These are phyloP conservation scores for Actias luna DNA, from an alignment of 2,888 invertebrate species.

Conservation along the genomic window DNA sequence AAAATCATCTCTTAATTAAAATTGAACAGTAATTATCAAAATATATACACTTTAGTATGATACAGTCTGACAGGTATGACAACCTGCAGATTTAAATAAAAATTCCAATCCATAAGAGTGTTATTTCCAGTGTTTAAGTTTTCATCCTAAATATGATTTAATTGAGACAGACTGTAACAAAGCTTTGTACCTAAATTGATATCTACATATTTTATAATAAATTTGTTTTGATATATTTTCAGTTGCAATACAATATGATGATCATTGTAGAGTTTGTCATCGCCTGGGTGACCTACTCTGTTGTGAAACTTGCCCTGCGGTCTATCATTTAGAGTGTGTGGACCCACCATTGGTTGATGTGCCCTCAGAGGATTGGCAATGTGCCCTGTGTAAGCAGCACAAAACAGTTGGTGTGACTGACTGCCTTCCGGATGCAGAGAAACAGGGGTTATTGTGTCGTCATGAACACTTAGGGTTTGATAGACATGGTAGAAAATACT, in stretches of 20 bases:
- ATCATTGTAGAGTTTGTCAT: conserved; percentile 95
- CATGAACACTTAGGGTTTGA: conserved; percentile 98
- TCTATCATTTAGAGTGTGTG: conserved; percentile 98
- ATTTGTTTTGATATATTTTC: conserved; percentile 26
- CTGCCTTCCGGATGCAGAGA: conserved; percentile 94
- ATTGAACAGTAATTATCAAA: no score
- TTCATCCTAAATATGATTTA: background rate
- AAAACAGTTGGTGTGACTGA: conserved; percentile 96
- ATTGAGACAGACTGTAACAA: background rate
- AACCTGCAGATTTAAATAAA: no score
- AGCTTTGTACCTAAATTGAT: background rate
- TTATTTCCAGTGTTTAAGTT: background rate
- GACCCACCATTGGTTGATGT: conserved; percentile 97
- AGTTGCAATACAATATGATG: conserved; percentile 94
- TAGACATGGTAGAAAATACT: conserved; percentile 97
- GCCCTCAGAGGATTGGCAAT: conserved; percentile 98
- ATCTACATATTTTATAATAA: background rate
- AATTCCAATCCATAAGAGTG: no score
- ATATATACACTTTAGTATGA: no score
- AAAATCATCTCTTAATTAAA: no score
- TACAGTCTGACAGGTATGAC: no score
- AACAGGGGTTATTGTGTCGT: conserved; percentile 93
- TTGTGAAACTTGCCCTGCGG: conserved; percentile 99
- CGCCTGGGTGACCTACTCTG: conserved; percentile 96
- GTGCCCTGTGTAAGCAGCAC: conserved; percentile 95